Evolutionary conservation across 2,888 invertebrate species (phyloP).

Genomic region (Pyrgus malvae): DNA sequence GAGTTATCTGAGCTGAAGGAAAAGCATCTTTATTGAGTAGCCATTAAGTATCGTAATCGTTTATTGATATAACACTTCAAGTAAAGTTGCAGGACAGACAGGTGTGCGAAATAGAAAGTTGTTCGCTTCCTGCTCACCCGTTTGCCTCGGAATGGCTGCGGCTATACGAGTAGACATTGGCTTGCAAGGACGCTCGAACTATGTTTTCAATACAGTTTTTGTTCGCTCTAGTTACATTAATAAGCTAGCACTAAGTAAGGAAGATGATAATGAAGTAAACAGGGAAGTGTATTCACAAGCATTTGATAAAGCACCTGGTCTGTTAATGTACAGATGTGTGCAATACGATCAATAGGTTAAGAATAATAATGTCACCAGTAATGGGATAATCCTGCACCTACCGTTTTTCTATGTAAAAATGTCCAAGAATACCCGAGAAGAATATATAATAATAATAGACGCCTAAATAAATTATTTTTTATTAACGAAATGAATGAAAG

Average conservation of each 20-base stretch:
- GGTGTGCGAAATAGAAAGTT: conserved; percentile 81
- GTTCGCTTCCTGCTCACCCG: conserved; percentile 78
- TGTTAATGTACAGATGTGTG: no score
- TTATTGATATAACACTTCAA: conserved; percentile 40
- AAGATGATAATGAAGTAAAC: not conserved
- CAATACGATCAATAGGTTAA: no score
- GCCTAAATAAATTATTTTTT: no score
- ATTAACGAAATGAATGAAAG: no score
- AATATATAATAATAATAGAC: no score
- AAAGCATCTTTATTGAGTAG: not conserved
- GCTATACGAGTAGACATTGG: conserved; percentile 42
- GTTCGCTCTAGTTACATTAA: not conserved
- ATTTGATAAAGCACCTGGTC: not conserved
- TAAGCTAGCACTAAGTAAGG: not conserved
- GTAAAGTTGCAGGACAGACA: conserved; percentile 70
- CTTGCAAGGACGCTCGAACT: conserved; percentile 40
- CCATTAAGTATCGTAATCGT: conserved; percentile 41
- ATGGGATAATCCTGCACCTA: no score
- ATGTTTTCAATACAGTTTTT: conserved; percentile 6
- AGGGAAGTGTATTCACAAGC: not conserved
- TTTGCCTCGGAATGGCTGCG: conserved; percentile 61
- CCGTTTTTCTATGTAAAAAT: no score
- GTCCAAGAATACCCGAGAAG: no score
- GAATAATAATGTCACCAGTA: no score
- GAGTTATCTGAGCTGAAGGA: not conserved